Evolutionary conservation across 2,113 vertebrate species (phyloP), one percentile per base, ranked within the genome.

Genomic region (Microcebus tavaratra): DNA sequence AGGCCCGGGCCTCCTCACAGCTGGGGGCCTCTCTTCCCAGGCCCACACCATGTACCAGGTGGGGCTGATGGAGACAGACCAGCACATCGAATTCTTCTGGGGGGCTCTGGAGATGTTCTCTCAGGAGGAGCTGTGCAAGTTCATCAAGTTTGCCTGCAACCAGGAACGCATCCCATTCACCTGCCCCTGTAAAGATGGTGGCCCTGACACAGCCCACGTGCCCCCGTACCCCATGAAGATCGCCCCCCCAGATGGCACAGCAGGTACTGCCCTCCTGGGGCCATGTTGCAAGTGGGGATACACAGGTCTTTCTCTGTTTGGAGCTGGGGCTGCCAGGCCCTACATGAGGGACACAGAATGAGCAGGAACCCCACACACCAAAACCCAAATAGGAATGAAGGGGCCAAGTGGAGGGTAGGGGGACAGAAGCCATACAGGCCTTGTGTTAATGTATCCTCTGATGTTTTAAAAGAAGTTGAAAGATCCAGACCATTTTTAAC

Each of bases 31-130:
- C 23, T 83, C 92, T 76, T 48, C 67, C 48, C 68, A 99, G 99
- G 99, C 99, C 75, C 99, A 99, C 98, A 99, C 99, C 95, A 99
- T 99, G 99, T 99, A 99, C 98, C 99, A 99, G 98, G 99, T 99
- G 94, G 99, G 99, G 7, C 98, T 99, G 97, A 99, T 99, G 99
- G 99, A 99, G 97, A 99, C 99, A 0, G 99, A 99, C 96, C 99
- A 99, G 98, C 99, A 99, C 98, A 99, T 99, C 0, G 99, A 99
- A 98, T 99, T 99, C 96, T 99, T 99, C 99, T 99, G 99, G 99
- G 99, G 99, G 0, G 99, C 99, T 0, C 94, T 99, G 96, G 99
- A 99, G 98, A 99, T 99, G 98, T 99, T 99, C 98, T 99, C 99
- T 0, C 99, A 99, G 98, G 99, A 99, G 98, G 99, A 99, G 98